These are phyloP conservation scores for Anneissia japonica DNA, from an alignment of 35 echinoderm and acorn worm species.

Conservation along the genomic window DNA sequence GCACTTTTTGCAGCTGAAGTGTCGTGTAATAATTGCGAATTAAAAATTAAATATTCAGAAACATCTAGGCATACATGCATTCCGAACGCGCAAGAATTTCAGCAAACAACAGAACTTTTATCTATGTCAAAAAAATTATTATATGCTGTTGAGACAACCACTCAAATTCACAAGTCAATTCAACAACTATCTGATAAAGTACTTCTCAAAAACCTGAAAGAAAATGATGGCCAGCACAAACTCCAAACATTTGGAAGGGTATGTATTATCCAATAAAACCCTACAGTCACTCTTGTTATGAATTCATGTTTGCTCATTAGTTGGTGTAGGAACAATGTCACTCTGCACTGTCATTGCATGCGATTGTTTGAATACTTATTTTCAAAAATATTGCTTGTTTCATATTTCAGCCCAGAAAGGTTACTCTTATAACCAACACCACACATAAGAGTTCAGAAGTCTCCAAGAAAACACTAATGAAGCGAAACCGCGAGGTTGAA, in stretches of 20 bases:
- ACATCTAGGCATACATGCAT: neutral
- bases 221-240: neutral
- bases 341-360: too few species aligned
- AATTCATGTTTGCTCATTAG: neutral
- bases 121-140: neutral
- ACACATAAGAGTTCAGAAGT: too few species aligned
- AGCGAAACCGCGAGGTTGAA: too few species aligned
- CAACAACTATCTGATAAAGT: neutral
- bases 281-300: neutral
- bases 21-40: neutral
- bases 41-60: too few species aligned
- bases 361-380: too few species aligned
- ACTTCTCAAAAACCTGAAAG: neutral
- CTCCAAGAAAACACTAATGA: too few species aligned
- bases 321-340: too few species aligned
- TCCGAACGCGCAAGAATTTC: neutral
- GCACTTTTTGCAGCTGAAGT: neutral
- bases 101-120: neutral
- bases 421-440: too few species aligned
- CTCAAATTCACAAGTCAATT: neutral
- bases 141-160: neutral
- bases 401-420: too few species aligned
- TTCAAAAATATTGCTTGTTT: too few species aligned
- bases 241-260: neutral
- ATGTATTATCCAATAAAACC: neutral